Evolutionary conservation across 2,113 vertebrate species (phyloP), one percentile per base, ranked within the genome.

Genomic region (Grus americana): DNA sequence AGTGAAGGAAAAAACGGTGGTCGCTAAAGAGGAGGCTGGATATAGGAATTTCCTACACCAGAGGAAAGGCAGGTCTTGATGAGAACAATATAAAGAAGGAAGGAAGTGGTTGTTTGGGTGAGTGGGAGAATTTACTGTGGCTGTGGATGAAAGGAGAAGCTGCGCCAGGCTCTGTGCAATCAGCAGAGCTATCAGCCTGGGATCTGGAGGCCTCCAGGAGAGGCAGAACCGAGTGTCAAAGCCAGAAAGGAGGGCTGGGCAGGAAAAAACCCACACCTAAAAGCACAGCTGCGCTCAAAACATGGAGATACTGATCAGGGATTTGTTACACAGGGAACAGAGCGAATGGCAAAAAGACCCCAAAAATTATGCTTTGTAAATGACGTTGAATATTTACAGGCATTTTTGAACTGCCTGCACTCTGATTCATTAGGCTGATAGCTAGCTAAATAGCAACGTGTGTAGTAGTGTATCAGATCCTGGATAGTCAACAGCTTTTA

Each of bases 11-110:
- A 58, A 80, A 72, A 52, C 2, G 13, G n/a, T 59, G 32, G 12
- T 52, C 1, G 2, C 72, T 75, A 55, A 66, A 72, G 47, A 86
- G 29, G 61, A 78, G 27, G 38, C 66, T 94, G 59, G 34, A 87
- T 90, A 76, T 75, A 95, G 94, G 74, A 76, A 94, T 70, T 96
- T 95, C 87, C 90, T 93, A 79, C 6, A 89, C 29, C 5, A 36
- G 87, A 95, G 95, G 94, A 97, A 97, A 96, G 81, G 93, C 89
- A 93, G 34, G 59, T 86, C 93, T 92, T 78, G 63, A 66, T 93
- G 63, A 96, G 71, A 97, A 97, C 95, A 96, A 94, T 86, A 78
- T 80, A 88, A 82, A 90, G 67, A 74, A 90, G 93, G 95, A 97
- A 96, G 96, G 92, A 96, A 97, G 71, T 9, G 16, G 12, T 62